These are phyloP conservation scores for Channallabes apus DNA, from an alignment of 2,797 vertebrate species.

Conservation along the genomic window DNA sequence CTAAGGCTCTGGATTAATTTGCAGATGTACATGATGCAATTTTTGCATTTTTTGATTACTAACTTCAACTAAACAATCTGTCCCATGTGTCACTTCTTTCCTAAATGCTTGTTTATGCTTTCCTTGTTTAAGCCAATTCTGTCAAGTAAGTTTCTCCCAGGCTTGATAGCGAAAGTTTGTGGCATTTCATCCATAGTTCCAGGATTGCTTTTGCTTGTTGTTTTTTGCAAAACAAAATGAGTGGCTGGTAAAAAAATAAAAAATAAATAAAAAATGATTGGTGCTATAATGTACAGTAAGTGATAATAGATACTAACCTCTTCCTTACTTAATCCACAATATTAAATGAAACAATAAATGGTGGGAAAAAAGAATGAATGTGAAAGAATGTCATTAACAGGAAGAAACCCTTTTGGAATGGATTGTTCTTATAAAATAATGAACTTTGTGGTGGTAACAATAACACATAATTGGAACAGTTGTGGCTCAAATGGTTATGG, in stretches of 20 bases:
- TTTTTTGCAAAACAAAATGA: background rate
- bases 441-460: background rate
- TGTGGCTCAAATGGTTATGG: too few relatives aligned
- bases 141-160: background rate
- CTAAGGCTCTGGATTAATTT: background rate
- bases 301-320: background rate
- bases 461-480: background rate
- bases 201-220: background rate
- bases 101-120: background rate
- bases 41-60: background rate
- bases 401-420: background rate
- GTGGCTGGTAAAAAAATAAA: background rate
- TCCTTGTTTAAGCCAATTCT: background rate
- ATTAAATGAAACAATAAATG: background rate
- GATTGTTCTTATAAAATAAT: background rate
- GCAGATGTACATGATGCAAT: background rate
- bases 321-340: background rate
- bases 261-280: too few relatives aligned
- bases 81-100: background rate
- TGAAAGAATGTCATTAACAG: background rate
- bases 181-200: background rate
- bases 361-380: background rate
- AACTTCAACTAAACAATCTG: background rate
- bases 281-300: background rate
- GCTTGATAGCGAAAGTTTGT: background rate